Conservation (phyloP, 2,888 invertebrate genomes). For the Rhaphigaster nebulosa region DNA sequence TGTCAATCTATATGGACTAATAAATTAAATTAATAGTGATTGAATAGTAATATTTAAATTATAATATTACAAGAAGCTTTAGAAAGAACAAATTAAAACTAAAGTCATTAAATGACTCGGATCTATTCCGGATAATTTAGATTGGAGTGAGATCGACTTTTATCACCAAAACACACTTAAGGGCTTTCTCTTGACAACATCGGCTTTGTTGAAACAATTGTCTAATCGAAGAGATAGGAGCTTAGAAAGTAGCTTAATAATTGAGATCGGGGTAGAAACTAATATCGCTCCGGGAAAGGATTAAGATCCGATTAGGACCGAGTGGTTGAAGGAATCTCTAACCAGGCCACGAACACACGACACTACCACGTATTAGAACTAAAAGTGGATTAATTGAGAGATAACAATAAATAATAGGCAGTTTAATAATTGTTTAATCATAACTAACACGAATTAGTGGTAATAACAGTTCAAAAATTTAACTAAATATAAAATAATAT, state of each 20-base stretch:
- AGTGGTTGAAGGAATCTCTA: neutral
- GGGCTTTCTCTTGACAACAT: neutral
- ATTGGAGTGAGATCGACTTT: neutral
- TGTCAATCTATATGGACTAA: no score
- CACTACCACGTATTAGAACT: neutral
- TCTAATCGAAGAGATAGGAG: neutral
- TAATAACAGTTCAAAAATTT: no score
- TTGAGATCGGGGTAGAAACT: slow-evolving; percentile 8
- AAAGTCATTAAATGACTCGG: neutral
- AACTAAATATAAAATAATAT: no score
- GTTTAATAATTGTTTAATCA: neutral
- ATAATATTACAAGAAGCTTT: neutral
- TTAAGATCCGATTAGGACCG: neutral
- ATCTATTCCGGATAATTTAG: neutral
- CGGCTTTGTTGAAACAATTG: neutral
- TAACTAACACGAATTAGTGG: neutral
- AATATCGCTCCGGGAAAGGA: neutral
- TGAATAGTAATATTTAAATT: no score
- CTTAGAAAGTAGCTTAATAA: slow-evolving; percentile 13
- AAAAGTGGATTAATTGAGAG: neutral
- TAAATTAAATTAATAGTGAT: no score
- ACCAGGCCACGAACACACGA: neutral
- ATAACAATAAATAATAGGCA: neutral
- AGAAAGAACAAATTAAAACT: neutral
- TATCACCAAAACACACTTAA: neutral